These are phyloP conservation scores for Copidosoma floridanum DNA, from an alignment of 1,140 invertebrate species.

Conservation along the genomic window DNA sequence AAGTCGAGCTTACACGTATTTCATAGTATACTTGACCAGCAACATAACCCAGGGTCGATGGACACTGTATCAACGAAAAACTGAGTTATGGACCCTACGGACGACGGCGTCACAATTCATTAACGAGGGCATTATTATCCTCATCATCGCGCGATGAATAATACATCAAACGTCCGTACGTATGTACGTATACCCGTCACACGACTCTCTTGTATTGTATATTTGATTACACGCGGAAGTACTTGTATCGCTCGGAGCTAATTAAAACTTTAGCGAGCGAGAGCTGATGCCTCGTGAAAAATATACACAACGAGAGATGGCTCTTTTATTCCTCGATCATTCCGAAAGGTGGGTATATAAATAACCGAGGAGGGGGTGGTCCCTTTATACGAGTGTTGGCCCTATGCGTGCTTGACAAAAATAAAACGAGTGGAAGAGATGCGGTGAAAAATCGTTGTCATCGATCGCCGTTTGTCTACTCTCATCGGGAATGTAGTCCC, in stretches of 20 bases:
- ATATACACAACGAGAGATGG: too few species aligned
- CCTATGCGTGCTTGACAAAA: neutral
- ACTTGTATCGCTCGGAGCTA: too few species aligned
- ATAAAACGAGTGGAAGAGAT: neutral
- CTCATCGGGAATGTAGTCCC: slow-evolving; percentile 25
- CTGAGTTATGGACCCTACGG: slow-evolving; percentile 38
- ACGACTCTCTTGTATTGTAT: too few species aligned
- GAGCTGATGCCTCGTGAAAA: too few species aligned
- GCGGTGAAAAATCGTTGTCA: neutral
- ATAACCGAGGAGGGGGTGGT: too few species aligned
- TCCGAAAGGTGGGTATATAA: too few species aligned
- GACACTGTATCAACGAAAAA: slow-evolving; percentile 49
- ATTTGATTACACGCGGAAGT: too few species aligned
- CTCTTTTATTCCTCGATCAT: too few species aligned
- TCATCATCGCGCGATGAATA: neutral
- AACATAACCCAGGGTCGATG: slow-evolving; percentile 44
- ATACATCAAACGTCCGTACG: slow-evolving; percentile 1
- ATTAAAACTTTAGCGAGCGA: too few species aligned
- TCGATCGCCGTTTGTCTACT: slow-evolving; percentile 3
- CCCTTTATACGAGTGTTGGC: too few species aligned
- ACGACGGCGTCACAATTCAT: slow-evolving; percentile 11
- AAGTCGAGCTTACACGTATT: too few species aligned
- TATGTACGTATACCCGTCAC: too few species aligned
- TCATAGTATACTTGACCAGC: slow-evolving; percentile 53
- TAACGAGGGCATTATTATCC: slow-evolving; percentile 9